Evolutionary conservation across 2,888 invertebrate genomes (phyloP), one percentile per base, ranked within the genome.

Genomic region (Ischnus inquisitorius): DNA sequence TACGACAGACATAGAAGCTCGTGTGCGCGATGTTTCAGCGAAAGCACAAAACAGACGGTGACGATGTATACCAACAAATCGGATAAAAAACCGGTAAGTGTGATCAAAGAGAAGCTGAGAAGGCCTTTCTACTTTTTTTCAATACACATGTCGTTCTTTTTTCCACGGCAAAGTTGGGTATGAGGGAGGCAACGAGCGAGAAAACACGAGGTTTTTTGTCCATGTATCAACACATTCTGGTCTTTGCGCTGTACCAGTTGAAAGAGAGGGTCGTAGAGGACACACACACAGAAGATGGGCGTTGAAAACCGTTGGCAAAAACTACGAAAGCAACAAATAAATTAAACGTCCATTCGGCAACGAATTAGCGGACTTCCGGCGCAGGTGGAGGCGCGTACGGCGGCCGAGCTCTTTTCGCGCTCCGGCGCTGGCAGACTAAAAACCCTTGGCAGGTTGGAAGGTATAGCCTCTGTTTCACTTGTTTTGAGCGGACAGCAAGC

Each of bases 251-350:
- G 16, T 28, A 39, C 28, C 22, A 43, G 28, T 22, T 16, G 64
- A 46, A 51, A 25, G 14, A 22, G 54, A 60, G 34, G 3, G 28
- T 62, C 39, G 67, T n/a, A 16, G 3, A 12, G 2, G 25, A 71
- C 0, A 22, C n/a, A 22, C n/a, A 3, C 25, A 39, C 16, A 64
- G 28, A 25, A 16, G 22, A 25, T 57, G 57, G 34, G 14, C 22
- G 46, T 57, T 64, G 48, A 34, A 14, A 67, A 60, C 22, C 19
- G n/a, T 12, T 41, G 67, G 48, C n/a, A 22, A 71, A 43, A 51
- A 68, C 62, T 82, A 16, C 51, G 51, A 67, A 34, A 72, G 51
- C 62, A 64, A 69, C 74, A 69, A 82, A 79, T 78, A 68, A 79
- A 82, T 74, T 62, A 65, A 82, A 68, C 48, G 71, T 74, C 68